phyloP scores from a whole-genome alignment of 2,113 vertebrate genomes.

The Empidonax alnorum region DNA sequence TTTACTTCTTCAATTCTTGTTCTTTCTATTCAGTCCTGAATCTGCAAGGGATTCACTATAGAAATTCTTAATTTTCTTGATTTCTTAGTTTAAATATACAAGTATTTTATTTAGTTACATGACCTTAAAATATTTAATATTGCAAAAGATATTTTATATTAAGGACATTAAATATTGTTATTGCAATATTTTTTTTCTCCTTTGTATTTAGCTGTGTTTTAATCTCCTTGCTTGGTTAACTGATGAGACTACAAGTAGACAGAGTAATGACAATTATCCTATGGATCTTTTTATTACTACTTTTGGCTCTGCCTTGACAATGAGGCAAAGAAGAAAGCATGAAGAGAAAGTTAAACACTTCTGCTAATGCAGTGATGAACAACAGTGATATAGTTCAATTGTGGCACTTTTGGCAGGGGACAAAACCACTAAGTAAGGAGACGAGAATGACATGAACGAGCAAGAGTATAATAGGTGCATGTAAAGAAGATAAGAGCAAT shows the following conservation, averaged over 20 bases:
- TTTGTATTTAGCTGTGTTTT: not conserved
- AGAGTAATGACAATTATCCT: not conserved
- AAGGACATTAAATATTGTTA: not conserved
- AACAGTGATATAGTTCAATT: not conserved
- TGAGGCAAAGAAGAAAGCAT: not conserved
- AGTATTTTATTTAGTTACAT: not conserved
- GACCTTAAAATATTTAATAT: not conserved
- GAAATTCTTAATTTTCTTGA: not conserved
- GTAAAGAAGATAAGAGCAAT: not conserved
- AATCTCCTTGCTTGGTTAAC: not conserved
- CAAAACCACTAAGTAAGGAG: not conserved
- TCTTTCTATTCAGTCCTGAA: not conserved
- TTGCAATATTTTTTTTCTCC: not conserved
- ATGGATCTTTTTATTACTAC: not conserved
- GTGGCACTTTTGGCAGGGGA: not conserved
- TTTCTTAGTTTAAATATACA: not conserved
- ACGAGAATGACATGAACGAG: not conserved
- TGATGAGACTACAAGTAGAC: not conserved
- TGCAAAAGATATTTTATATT: not conserved
- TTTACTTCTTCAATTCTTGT: not conserved
- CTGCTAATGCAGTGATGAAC: conserved; percentile 30
- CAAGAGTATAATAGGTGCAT: not conserved
- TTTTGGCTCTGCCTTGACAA: not conserved
- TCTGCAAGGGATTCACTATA: not conserved
- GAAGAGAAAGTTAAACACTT: not conserved